A percentile compares a stretch with the other conserved stretches of the same genome.
phyloP scores from a whole-genome alignment of 2,797 vertebrate genomes.

The Emydoidea blandingii region DNA sequence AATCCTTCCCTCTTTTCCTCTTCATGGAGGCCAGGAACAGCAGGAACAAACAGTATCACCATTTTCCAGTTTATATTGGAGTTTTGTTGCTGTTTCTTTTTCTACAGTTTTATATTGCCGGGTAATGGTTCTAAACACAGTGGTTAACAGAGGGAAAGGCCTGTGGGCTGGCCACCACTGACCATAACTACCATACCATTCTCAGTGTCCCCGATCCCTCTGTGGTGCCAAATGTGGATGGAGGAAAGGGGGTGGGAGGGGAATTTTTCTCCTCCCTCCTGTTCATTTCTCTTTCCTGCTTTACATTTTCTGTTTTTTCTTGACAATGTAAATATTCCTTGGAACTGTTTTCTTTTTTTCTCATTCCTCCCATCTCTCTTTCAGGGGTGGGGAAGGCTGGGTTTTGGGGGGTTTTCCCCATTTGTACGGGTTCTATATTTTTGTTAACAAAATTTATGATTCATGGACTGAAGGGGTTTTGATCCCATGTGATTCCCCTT shows the following conservation, averaged over 20 bases:
- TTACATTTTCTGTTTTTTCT: background rate
- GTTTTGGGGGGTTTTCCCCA: slow-evolving; percentile 16
- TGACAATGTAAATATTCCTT: slow-evolving; percentile 51
- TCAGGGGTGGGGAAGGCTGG: slow-evolving; percentile 35
- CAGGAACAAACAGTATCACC: slow-evolving; percentile 16
- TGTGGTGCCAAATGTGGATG: slow-evolving; percentile 63
- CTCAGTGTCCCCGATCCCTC: slow-evolving; percentile 15
- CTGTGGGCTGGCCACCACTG: background rate
- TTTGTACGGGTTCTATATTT: background rate
- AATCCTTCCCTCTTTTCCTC: slow-evolving; percentile 38
- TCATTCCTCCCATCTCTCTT: slow-evolving; percentile 27
- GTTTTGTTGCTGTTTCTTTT: slow-evolving; percentile 33
- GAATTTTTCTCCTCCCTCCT: slow-evolving; percentile 34
- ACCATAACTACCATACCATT: slow-evolving; percentile 26
- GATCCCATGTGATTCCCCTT: background rate
- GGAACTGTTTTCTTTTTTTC: slow-evolving; percentile 14
- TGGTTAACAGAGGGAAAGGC: slow-evolving; percentile 39
- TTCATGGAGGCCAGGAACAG: slow-evolving; percentile 31
- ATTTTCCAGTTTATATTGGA: slow-evolving; percentile 46
- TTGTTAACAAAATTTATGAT: background rate
- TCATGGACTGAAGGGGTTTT: background rate
- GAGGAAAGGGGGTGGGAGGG: slow-evolving; percentile 28
- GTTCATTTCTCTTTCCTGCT: slow-evolving; percentile 2
- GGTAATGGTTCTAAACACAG: slow-evolving; percentile 32
- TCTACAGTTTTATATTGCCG: slow-evolving; percentile 51